Percentiles rank a stretch among this genome's conserved stretches.
phyloP scores from a whole-genome alignment of 1,140 invertebrate genomes.

The Scaptomyza montana region DNA sequence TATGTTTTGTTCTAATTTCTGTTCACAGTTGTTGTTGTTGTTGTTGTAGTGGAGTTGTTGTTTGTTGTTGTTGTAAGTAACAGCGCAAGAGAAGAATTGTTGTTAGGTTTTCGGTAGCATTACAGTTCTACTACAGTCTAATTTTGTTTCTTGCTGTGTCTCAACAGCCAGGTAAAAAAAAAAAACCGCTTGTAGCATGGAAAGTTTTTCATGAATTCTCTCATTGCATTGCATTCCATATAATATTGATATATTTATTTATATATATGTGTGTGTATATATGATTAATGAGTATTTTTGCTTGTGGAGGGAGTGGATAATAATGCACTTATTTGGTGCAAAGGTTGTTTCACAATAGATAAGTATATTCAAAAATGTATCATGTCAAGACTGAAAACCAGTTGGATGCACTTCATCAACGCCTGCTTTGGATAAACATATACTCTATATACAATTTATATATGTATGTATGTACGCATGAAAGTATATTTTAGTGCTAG shows the following conservation, averaged over 20 bases:
- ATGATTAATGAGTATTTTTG: constrained; percentile 24
- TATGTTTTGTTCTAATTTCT: constrained; percentile 80
- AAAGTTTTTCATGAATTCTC: constrained; percentile 80
- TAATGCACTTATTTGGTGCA: constrained; percentile 41
- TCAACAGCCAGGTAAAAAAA: constrained; percentile 48
- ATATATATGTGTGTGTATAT: constrained; percentile 33
- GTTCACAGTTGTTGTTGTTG: constrained; percentile 48
- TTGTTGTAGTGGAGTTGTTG: constrained; percentile 39
- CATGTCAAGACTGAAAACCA: constrained; percentile 27
- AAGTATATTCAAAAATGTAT: constrained; percentile 17
- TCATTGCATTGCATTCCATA: constrained; percentile 57
- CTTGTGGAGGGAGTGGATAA: constrained; percentile 5
- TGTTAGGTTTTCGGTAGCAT: constrained; percentile 45
- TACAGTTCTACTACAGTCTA: constrained; percentile 42
- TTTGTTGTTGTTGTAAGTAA: constrained; percentile 65
- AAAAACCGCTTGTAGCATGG: constrained; percentile 52
- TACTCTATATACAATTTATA: constrained; percentile 25
- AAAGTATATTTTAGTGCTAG: constrained; percentile 20
- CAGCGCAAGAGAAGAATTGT: constrained; percentile 76
- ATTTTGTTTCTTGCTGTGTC: constrained; percentile 32
- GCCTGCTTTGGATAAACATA: constrained; percentile 3
- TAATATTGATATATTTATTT: constrained; percentile 38
- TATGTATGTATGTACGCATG: constrained; percentile 28
- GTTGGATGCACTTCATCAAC: constrained; percentile 18
- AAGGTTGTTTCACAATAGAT: constrained; percentile 43